Conservation (phyloP, 2,113 vertebrate species). For the Grammomys dolichurus region DNA sequence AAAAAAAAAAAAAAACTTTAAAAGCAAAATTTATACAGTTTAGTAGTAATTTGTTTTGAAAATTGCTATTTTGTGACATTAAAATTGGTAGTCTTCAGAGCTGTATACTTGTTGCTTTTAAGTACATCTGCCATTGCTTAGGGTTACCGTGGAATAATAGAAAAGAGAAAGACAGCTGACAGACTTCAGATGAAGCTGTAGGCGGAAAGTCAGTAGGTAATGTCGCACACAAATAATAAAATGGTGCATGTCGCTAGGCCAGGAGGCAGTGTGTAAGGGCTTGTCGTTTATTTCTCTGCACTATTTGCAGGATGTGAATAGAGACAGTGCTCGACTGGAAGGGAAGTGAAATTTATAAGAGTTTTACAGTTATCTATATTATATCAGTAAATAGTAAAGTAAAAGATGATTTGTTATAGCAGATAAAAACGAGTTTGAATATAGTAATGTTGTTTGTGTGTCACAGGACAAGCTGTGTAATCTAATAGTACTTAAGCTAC, state of each 20-base stretch:
- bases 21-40: neutral
- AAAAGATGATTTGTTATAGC: constrained; percentile 20
- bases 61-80: constrained; percentile 38
- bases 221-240: constrained; percentile 33
- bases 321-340: constrained; percentile 16
- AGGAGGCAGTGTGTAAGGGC: neutral
- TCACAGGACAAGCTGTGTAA: neutral
- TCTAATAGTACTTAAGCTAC: neutral
- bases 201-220: neutral
- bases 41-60: constrained; percentile 38
- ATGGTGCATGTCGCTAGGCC: neutral
- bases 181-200: constrained; percentile 31
- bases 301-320: neutral
- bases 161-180: neutral
- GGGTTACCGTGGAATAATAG: constrained; percentile 15
- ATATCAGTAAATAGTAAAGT: constrained; percentile 5
- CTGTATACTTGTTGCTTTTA: neutral
- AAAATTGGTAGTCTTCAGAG: constrained; percentile 13
- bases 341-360: neutral
- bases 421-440: neutral
- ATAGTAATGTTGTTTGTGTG: neutral
- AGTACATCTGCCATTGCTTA: constrained; percentile 26
- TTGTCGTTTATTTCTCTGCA: constrained; percentile 2
- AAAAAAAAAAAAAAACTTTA: constrained; percentile 12
- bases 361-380: constrained; percentile 9